Conservation (phyloP, 2,888 invertebrate genomes). For the Pseudeuparius sepicola region DNA sequence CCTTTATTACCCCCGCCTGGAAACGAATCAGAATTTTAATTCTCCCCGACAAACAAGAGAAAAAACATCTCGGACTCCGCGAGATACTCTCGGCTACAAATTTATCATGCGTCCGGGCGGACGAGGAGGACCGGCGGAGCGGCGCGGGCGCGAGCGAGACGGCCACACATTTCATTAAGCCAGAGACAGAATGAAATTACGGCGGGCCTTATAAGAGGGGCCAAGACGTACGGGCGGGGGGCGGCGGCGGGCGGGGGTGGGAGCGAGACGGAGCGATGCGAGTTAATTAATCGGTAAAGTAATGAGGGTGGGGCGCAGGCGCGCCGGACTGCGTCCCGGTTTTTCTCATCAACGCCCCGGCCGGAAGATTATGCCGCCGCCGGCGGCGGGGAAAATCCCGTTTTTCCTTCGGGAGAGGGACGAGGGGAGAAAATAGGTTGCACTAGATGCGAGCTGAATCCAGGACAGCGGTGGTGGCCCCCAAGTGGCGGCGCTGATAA, state of each 20-base stretch:
- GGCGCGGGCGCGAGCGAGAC: conserved; percentile 33
- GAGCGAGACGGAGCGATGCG: conserved; percentile 42
- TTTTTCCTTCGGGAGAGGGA: too few relatives aligned
- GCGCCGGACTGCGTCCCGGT: conserved; percentile 27
- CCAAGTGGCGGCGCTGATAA: too few relatives aligned
- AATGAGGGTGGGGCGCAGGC: conserved; percentile 42
- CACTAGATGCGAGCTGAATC: too few relatives aligned
- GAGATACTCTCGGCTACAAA: conserved; percentile 28
- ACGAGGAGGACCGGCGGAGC: conserved; percentile 25
- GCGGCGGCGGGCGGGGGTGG: conserved; percentile 32
- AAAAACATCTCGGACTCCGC: too few relatives aligned
- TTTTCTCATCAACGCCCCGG: too few relatives aligned
- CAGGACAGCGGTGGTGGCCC: too few relatives aligned
- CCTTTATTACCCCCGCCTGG: too few relatives aligned
- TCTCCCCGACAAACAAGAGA: too few relatives aligned
- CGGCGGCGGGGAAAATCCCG: conserved; percentile 49
- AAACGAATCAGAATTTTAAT: too few relatives aligned
- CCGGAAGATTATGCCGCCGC: conserved; percentile 52
- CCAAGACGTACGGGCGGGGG: conserved; percentile 30
- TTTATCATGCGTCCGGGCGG: conserved; percentile 35
- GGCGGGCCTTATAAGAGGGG: conserved; percentile 40
- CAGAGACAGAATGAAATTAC: conserved; percentile 43
- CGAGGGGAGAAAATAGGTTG: background rate
- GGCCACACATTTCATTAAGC: conserved; percentile 41
- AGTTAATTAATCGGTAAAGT: conserved; percentile 44